Percentiles rank a stretch among this genome's conserved stretches.
Conservation (phyloP, 2,797 vertebrate genomes). For the Eulemur rubriventer region DNA sequence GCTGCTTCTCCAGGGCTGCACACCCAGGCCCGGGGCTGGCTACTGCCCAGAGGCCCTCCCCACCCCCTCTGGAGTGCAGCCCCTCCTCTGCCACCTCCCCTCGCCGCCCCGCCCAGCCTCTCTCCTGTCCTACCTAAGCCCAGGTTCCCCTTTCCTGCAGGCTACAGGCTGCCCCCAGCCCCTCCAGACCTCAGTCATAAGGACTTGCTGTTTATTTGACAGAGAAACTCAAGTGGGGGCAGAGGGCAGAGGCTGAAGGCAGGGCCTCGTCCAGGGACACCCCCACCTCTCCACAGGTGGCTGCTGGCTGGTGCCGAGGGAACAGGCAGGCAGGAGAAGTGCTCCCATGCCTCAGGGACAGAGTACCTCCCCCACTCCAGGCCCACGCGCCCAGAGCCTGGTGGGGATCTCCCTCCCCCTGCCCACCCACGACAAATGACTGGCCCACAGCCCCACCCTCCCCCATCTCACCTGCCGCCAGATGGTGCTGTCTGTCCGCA, state of each 20-base stretch:
- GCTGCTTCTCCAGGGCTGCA: background rate
- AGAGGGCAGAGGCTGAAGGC: background rate
- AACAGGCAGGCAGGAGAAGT: background rate
- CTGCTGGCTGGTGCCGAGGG: background rate
- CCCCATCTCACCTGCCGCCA: background rate
- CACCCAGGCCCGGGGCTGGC: background rate
- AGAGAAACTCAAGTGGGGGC: background rate
- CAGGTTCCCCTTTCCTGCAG: background rate
- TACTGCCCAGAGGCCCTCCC: background rate
- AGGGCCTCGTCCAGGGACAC: background rate
- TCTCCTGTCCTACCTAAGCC: background rate
- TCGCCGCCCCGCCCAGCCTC: background rate
- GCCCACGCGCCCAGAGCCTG: background rate
- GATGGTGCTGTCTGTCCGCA: background rate
- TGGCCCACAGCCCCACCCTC: background rate
- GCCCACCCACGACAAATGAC: background rate
- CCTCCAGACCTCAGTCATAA: constrained; percentile 9
- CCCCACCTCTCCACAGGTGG: background rate
- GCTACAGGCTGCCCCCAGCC: background rate
- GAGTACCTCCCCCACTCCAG: background rate
- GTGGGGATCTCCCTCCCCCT: background rate
- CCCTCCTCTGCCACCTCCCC: fast-evolving
- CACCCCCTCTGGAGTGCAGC: background rate
- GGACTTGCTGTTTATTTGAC: constrained; percentile 6
- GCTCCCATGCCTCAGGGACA: constrained; percentile 56